Conservation (phyloP, 2,113 vertebrate genomes). For the Motacilla tschutschensis region DNA sequence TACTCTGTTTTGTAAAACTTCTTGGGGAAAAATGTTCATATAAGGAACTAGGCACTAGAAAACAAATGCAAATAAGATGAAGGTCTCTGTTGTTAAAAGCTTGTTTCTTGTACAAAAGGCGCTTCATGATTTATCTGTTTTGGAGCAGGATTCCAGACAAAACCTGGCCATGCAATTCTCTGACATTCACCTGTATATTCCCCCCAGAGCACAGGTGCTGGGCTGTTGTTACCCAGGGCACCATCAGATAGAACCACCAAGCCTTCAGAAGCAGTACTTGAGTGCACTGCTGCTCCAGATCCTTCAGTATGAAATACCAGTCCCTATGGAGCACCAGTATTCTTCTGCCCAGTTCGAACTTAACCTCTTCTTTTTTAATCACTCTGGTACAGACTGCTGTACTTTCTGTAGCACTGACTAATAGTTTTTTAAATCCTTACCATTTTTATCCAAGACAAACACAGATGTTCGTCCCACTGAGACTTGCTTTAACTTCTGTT, state of each 20-base stretch:
- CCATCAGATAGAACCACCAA: not conserved
- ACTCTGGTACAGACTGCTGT: not conserved
- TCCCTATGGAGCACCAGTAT: not conserved
- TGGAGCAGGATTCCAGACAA: not conserved
- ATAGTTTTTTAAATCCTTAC: conserved; percentile 61
- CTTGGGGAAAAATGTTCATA: not conserved
- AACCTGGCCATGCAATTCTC: not conserved
- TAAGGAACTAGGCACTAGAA: not conserved
- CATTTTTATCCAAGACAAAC: conserved; percentile 87
- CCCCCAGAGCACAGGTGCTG: not conserved
- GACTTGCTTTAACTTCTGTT: conserved; percentile 90
- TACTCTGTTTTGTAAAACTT: not conserved
- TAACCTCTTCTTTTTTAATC: not conserved
- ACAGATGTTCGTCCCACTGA: conserved; percentile 91
- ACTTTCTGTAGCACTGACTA: not conserved
- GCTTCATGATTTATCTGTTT: not conserved
- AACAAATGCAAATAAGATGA: not conserved
- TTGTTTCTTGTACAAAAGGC: not conserved
- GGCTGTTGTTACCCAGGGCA: not conserved
- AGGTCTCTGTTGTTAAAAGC: not conserved
- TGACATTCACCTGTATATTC: not conserved
- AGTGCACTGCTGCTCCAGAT: not conserved
- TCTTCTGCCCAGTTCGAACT: not conserved
- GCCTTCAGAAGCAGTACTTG: not conserved
- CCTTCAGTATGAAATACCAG: not conserved